Evolutionary conservation across 2,888 invertebrate genomes (phyloP), one percentile per base, ranked within the genome.

Genomic region (Dugesia japonica): DNA sequence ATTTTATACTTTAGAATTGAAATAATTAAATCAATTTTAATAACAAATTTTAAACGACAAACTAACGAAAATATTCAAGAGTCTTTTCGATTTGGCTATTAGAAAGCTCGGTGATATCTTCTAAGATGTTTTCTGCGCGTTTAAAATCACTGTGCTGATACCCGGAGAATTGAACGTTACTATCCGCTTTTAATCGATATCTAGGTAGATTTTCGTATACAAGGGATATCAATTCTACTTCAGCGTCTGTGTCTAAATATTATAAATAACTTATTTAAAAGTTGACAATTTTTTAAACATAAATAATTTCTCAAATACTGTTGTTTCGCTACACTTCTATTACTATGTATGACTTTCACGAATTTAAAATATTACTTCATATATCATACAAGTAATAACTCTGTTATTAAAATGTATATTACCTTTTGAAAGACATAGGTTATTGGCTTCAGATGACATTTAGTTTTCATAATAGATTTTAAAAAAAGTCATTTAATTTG

Each of bases 61-160:
- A 72, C 93, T 92, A 86, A 94, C 94, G 90, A 87, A 94, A 94
- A 87, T 94, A 94, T 88, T 94, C 93, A 82, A 94, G 89, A 77
- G 93, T 92, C 87, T 94, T 93, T 86, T 92, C 90, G 86, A 92
- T 92, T 87, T 93, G 92, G 85, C 93, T 93, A 87, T 91, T 91
- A 77, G 92, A 91, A 80, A 94, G 87, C 23, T 72, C 72, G 0
- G 76, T 26, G n/a, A 75, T 42, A 17, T 38, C 26, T 17, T 75
- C 75, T 42, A 20, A 23, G 15, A 33, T 27, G n/a, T 74, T 13
- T 1, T 17, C 27, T 74, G 27, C 75, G 28, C 38, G 56, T 23
- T 56, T 56, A n/a, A 92, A 93, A 87, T 93, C 91, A 83, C 90
- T 89, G 87, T 92, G 91, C 85, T 91, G 90, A 89, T 92, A 92